phyloP scores from a whole-genome alignment of 2,113 vertebrate species.

The Epinephelus fuscoguttatus region DNA sequence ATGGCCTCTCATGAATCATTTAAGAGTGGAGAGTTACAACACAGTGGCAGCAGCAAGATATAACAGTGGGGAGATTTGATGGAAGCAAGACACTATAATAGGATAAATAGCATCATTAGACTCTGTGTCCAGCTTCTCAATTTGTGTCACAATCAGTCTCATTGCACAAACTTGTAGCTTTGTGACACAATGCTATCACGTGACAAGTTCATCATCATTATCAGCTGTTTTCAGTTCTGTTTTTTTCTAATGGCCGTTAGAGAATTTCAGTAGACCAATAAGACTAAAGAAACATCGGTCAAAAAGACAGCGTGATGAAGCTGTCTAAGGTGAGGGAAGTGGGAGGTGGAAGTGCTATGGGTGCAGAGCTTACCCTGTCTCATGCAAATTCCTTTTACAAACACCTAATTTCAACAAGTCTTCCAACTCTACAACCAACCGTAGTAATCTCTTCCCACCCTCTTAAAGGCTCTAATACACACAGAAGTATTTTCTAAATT shows the following conservation, averaged over 20 bases:
- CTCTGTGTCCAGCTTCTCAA: background rate
- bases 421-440: no score
- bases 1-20: conserved; percentile 52
- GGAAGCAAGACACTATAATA: conserved; percentile 1
- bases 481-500: no score
- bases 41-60: conserved; percentile 37
- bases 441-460: no score
- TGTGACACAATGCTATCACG: conserved; percentile 26
- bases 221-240: conserved; percentile 63
- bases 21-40: conserved; percentile 40
- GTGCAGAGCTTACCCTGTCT: background rate
- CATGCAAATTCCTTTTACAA: background rate
- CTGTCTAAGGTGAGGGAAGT: background rate
- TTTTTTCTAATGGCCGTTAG: conserved; percentile 14
- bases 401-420: no score
- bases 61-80: conserved; percentile 23
- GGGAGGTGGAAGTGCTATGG: background rate
- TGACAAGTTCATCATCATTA: background rate
- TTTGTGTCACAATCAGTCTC: conserved; percentile 17
- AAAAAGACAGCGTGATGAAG: background rate
- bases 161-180: background rate
- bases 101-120: conserved; percentile 17
- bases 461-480: no score
- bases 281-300: background rate
- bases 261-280: background rate